Evolutionary conservation across 2,888 invertebrate species (phyloP), one percentile per base, ranked within the genome.

Genomic region (Diplazon laetatorius): DNA sequence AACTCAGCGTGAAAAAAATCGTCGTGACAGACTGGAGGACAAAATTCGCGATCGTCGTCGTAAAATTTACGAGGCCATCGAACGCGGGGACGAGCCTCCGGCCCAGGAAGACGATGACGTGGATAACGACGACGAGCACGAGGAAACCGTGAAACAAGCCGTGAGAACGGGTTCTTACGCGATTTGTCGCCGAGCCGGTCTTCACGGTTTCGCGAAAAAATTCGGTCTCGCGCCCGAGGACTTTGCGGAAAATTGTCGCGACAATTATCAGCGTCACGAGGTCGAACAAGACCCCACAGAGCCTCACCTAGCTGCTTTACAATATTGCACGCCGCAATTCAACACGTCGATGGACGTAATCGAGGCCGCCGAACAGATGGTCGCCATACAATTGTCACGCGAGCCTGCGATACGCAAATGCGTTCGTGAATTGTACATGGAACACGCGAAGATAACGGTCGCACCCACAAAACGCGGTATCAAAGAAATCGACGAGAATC

Each of bases 401-500:
- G 98, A 98, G 89, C 98, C 98, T 0, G 91, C 96, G 77, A 94
- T 98, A n/a, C 93, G 98, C 1, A 95, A 95, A 85, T 94, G 95
- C 84, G 93, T 97, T 12, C 92, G 98, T 0, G 96, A 97, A 90
- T 94, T 95, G 8, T 95, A 96, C 90, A 95, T 95, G 83, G 97
- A 97, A 89, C 92, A 97, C 5, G 97, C 97, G 5, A 96, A 96
- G 80, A 90, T 99, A 74, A 93, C 93, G 82, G 95, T 96, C 2
- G 88, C 91, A 0, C 97, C 98, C 0, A 98, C 98, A 0, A 95
- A 95, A 87, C 95, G 96, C 83, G 99, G 99, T 0, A 87, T 95
- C 66, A 97, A 97, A 91, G 96, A 97, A 87, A 97, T 99, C 81
- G 99, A 99, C 89, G 98, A 99, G 92, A 95, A 95, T 83, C 98